Evolutionary conservation across 2,797 vertebrate genomes (phyloP).

Genomic region (Cuniculus paca): DNA sequence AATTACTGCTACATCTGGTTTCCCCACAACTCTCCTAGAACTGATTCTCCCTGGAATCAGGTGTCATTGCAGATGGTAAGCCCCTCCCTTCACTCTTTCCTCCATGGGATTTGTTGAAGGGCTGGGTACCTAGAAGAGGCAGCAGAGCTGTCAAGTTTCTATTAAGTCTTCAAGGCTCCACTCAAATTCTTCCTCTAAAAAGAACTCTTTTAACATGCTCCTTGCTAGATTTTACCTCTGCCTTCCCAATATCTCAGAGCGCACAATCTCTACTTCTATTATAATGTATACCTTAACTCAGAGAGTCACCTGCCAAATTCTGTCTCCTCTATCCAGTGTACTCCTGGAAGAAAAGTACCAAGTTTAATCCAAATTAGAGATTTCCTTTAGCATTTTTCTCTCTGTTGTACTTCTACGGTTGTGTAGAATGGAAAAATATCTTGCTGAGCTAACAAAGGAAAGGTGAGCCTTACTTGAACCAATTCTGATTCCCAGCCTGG

Average conservation of each 20-base stretch:
- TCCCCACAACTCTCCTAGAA: background rate
- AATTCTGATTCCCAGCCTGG: background rate
- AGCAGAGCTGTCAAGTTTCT: background rate
- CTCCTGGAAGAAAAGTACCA: background rate
- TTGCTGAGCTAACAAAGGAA: constrained; percentile 25
- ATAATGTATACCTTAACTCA: background rate
- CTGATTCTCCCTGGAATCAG: background rate
- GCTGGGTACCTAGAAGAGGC: background rate
- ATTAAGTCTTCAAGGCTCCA: background rate
- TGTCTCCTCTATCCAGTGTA: background rate
- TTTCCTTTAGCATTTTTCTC: background rate
- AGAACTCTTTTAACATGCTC: background rate
- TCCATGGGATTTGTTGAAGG: background rate
- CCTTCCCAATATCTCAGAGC: background rate
- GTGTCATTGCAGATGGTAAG: background rate
- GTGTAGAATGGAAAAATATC: background rate
- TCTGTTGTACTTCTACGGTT: background rate
- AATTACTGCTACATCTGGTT: background rate
- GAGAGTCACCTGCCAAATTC: background rate
- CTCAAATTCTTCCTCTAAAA: background rate
- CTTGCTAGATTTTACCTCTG: background rate
- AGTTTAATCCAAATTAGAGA: background rate
- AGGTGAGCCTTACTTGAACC: background rate
- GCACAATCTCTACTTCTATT: background rate
- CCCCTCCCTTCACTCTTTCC: background rate